phyloP scores from a whole-genome alignment of 2,113 vertebrate genomes.

The Channa argus region DNA sequence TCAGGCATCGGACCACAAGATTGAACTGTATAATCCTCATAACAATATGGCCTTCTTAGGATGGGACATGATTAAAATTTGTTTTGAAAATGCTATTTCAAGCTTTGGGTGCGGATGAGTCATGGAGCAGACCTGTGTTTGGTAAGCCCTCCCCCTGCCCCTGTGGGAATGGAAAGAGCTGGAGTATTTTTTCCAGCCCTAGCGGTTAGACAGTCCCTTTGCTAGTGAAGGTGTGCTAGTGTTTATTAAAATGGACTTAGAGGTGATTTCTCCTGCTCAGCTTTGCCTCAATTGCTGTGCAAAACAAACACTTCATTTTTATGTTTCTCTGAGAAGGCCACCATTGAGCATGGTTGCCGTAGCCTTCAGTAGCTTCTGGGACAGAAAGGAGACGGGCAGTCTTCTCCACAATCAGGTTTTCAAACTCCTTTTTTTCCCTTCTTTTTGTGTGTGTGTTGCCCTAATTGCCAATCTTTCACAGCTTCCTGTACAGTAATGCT shows the following conservation, averaged over 20 bases:
- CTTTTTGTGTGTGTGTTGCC: constrained; percentile 43
- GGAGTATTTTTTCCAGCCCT: constrained; percentile 41
- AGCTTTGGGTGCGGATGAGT: constrained; percentile 53
- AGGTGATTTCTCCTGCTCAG: constrained; percentile 26
- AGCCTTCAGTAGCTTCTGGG: constrained; percentile 77
- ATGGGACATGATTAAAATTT: constrained; percentile 42
- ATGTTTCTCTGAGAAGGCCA: constrained; percentile 54
- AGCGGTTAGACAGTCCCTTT: constrained; percentile 16
- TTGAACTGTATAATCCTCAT: constrained; percentile 27
- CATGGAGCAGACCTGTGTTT: constrained; percentile 66
- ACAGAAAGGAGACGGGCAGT: constrained; percentile 54
- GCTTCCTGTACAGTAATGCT: constrained; percentile 61
- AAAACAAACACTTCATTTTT: constrained; percentile 41
- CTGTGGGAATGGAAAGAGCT: constrained; percentile 62
- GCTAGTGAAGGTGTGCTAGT: constrained; percentile 28
- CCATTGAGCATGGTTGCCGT: constrained; percentile 61
- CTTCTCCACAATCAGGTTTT: constrained; percentile 66
- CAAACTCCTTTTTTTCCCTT: constrained; percentile 61
- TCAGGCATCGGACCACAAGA: constrained; percentile 15
- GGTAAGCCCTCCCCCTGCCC: constrained; percentile 44
- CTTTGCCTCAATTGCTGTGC: constrained; percentile 36
- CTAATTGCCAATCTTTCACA: constrained; percentile 71
- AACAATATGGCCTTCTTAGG: constrained; percentile 6
- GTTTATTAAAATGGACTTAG: constrained; percentile 22
- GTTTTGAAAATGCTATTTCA: constrained; percentile 66